Base-by-base conservation (phyloP, 1,140 invertebrate genomes). In the Sweltsa coloradensis region DNA sequence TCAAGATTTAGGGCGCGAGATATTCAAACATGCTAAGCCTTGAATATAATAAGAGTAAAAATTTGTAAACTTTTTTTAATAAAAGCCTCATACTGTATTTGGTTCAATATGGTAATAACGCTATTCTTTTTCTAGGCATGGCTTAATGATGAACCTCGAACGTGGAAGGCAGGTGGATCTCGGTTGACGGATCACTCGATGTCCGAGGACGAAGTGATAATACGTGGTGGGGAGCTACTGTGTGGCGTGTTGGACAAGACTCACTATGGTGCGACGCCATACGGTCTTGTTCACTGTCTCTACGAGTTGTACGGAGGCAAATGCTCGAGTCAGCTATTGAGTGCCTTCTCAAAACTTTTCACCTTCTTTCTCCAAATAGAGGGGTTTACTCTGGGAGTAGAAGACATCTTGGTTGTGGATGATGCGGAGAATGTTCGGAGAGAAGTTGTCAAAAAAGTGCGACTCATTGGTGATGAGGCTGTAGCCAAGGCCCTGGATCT, bases 171-270 rank as follows among this genome's bases (percentile, higher is more conserved):
- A 44, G 78, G 78, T 37, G 79, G 78, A 3, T 71, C 63, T 6
- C 67, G 69, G 13, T 75, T 80, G 40, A 56, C 57, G 36, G 57
- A 50, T 3, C 51, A 79, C 62, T 54, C 63, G 6, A 90, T 98
- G 83, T 79, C 80, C 36, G 96, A 99, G 67, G 83, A 85, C 45
- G 79, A 95, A 68, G 90, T 99, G 23, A 72, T 97, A 11, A 88
- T 99, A 53, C 67, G 83, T 41, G 71, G 83, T 43, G 95, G 95
- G 5, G 84, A 98, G 66, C 66, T 99, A 6, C 59, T 98, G 1
- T 80, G 73, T 55, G 97, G 97, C 3, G 81, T 99, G n/a, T 68
- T 99, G 27, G 97, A 99, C 66, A 99, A 99, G 68, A 85, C 81
- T 24, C 94, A 97, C 60, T 94, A 91, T 66, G 97, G 97, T 16